A percentile compares a stretch with the other conserved stretches of the same genome.
phyloP scores from a whole-genome alignment of 2,888 invertebrate genomes.

The Himalopsyche tibetana region DNA sequence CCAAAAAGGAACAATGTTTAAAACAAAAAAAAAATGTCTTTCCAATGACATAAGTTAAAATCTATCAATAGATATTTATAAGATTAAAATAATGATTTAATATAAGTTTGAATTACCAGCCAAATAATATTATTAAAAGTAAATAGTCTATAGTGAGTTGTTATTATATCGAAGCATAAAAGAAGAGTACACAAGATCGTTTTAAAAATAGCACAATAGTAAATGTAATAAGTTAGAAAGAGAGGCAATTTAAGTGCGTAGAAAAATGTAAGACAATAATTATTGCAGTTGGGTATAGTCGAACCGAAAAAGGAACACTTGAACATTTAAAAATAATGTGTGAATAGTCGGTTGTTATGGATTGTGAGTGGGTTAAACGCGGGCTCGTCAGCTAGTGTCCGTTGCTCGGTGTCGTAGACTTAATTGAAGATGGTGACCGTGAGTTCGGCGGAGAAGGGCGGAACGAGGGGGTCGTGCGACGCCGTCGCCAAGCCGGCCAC shows the following conservation, averaged over 20 bases:
- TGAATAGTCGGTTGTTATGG: background rate
- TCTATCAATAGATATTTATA: too few relatives aligned
- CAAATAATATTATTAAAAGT: background rate
- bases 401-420: background rate
- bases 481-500: background rate
- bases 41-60: too few relatives aligned
- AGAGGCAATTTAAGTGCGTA: background rate
- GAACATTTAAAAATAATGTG: slow-evolving; percentile 29
- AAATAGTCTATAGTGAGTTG: background rate
- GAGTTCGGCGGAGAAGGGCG: slow-evolving; percentile 74
- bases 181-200: background rate
- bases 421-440: slow-evolving; percentile 74
- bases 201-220: background rate
- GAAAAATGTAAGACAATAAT: background rate
- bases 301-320: background rate
- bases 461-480: slow-evolving; percentile 33
- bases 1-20: background rate
- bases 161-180: background rate
- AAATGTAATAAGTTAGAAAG: background rate
- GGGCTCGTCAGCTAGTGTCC: background rate
- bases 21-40: background rate
- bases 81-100: too few relatives aligned
- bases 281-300: background rate
- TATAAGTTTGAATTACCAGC: too few relatives aligned
- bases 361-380: background rate